phyloP scores from a whole-genome alignment of 2,113 vertebrate species.

The Ceyx margarethae region DNA sequence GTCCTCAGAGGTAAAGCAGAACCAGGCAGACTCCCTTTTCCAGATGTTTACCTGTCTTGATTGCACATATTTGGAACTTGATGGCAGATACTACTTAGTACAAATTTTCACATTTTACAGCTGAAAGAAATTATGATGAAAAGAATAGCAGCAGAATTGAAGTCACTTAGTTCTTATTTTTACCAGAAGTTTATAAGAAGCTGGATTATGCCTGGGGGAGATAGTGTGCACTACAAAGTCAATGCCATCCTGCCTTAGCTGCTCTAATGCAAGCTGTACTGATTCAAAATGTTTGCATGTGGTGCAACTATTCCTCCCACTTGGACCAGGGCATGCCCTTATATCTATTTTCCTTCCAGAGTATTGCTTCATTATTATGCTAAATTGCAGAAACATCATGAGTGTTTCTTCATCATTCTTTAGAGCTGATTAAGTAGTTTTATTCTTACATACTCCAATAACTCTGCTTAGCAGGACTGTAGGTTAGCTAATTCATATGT shows the following conservation, averaged over 20 bases:
- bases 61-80: background rate
- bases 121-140: background rate
- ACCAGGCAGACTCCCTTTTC: background rate
- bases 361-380: background rate
- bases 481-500: background rate
- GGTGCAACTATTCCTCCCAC: background rate
- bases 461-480: background rate
- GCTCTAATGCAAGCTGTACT: background rate
- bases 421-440: conserved; percentile 2
- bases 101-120: background rate
- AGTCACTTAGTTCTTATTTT: background rate
- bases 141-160: background rate
- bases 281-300: background rate
- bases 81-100: background rate
- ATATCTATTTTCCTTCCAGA: background rate
- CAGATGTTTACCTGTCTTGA: background rate
- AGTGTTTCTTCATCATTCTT: background rate
- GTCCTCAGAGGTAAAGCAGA: background rate
- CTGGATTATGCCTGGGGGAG: background rate
- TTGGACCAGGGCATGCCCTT: background rate
- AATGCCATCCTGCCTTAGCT: background rate
- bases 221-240: background rate
- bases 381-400: background rate
- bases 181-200: background rate
- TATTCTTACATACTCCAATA: background rate